Conservation (phyloP, 2,888 invertebrate genomes). For the Synergus gifuensis region DNA sequence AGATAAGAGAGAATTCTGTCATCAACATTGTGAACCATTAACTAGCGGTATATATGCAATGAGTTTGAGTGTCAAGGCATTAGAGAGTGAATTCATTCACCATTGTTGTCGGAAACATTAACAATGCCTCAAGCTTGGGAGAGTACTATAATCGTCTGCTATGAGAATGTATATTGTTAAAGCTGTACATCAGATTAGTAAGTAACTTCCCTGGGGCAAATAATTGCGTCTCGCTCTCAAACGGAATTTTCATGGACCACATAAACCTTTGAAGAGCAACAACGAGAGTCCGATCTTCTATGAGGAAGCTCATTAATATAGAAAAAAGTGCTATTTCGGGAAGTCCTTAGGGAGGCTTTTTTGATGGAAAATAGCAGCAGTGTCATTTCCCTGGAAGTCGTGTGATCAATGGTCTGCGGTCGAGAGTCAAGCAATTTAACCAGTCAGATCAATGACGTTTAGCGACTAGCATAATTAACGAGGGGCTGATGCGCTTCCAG, state of each 20-base stretch:
- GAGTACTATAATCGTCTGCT: constrained; percentile 27
- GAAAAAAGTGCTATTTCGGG: neutral
- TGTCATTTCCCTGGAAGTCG: constrained; percentile 4
- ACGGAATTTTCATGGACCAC: constrained; percentile 1
- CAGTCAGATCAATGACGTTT: constrained; percentile 38
- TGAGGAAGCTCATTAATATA: neutral
- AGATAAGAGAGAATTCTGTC: constrained; percentile 6
- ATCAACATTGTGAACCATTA: constrained; percentile 11
- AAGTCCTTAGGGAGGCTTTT: neutral
- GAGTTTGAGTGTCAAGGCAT: neutral
- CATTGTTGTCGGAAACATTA: constrained; percentile 37
- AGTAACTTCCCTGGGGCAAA: constrained; percentile 3
- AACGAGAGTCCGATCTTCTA: neutral
- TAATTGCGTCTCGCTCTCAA: neutral
- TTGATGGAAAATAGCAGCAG: neutral
- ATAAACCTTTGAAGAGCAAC: neutral
- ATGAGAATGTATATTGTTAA: neutral
- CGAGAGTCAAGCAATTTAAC: constrained; percentile 36
- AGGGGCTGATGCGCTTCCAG: constrained; percentile 22
- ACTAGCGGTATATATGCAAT: neutral
- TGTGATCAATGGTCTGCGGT: constrained; percentile 31
- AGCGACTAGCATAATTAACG: constrained; percentile 35
- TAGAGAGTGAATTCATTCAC: constrained; percentile 33
- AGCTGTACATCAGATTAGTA: neutral
- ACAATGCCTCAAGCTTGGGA: constrained; percentile 28